These are phyloP conservation scores for Laterallus jamaicensis DNA, from an alignment of 2,113 vertebrate genomes.

Conservation along the genomic window DNA sequence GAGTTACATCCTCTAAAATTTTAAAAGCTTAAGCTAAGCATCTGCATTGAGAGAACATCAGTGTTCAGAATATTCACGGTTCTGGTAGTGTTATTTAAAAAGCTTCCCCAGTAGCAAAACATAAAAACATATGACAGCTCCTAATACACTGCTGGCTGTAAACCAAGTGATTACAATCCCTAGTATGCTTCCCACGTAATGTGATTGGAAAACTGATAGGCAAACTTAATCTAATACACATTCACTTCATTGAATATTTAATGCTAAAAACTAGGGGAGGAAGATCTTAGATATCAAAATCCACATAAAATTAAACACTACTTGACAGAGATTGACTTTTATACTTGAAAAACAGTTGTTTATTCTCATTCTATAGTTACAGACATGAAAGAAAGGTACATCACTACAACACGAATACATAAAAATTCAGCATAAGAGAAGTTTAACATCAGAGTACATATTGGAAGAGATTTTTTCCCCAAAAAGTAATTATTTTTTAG, in stretches of 20 bases:
- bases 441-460: neutral
- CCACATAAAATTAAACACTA: neutral
- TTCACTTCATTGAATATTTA: neutral
- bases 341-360: neutral
- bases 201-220: neutral
- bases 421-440: neutral
- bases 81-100: slow-evolving; percentile 3
- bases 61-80: neutral
- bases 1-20: neutral
- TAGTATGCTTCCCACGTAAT: neutral
- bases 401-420: neutral
- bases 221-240: neutral
- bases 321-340: neutral
- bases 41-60: neutral
- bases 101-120: neutral
- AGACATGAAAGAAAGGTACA: neutral
- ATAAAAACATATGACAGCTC: neutral
- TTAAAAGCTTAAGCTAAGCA: slow-evolving; percentile 12
- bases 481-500: neutral
- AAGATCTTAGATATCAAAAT: neutral
- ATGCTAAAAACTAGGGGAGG: neutral
- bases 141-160: neutral
- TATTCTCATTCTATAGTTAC: neutral
- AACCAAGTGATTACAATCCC: neutral
- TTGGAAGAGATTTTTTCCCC: rapidly evolving